Percentiles rank a stretch among this genome's conserved stretches.
Evolutionary conservation across 2,888 invertebrate species (phyloP).

Genomic region (Plebejus argus): DNA sequence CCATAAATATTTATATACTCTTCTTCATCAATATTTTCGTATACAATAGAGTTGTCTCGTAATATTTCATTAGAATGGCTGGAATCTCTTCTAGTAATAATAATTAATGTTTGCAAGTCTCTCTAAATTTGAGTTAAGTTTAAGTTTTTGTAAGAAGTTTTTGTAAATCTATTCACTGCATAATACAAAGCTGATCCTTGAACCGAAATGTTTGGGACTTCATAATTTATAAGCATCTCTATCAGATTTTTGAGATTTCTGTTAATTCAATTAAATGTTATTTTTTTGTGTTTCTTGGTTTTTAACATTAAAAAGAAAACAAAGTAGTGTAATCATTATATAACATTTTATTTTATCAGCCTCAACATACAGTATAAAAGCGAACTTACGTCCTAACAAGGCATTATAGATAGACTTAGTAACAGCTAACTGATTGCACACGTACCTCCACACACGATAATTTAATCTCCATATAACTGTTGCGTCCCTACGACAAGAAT

Average conservation of each 20-base stretch:
- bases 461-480: slow-evolving; percentile 34
- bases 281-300: background rate
- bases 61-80: no score
- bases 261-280: background rate
- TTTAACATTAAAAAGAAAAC: background rate
- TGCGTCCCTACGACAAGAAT: slow-evolving; percentile 30
- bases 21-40: no score
- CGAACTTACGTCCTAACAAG: slow-evolving; percentile 62
- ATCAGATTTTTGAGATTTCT: no score
- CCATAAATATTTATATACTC: background rate
- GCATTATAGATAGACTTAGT: slow-evolving; percentile 68
- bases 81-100: no score
- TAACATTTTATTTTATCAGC: slow-evolving; percentile 71
- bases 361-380: slow-evolving; percentile 61
- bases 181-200: no score
- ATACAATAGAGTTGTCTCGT: no score
- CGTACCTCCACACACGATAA: slow-evolving; percentile 51
- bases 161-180: no score
- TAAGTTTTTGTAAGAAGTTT: no score
- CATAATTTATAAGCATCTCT: background rate
- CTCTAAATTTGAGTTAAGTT: no score
- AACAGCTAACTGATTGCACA: slow-evolving; percentile 70
- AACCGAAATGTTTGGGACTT: no score
- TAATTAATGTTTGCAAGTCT: no score
- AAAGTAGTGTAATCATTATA: slow-evolving; percentile 50